Evolutionary conservation across 2,113 vertebrate species (phyloP).

Genomic region (Tachysurus fulvidraco): DNA sequence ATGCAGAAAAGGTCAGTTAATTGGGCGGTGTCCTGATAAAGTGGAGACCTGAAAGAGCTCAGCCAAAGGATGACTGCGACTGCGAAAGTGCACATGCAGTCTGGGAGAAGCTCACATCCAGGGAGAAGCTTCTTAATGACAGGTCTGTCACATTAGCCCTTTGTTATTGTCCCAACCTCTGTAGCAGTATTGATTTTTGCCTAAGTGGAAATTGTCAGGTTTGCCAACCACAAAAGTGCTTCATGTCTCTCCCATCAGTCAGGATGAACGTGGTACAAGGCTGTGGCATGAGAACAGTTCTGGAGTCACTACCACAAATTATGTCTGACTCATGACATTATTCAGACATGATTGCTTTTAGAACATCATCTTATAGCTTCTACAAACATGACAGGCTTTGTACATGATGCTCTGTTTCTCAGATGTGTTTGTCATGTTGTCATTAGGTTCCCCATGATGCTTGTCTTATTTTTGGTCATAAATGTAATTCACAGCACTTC

Average conservation of each 20-base stretch:
- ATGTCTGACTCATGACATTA: slow-evolving; percentile 11
- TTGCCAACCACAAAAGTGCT: slow-evolving; percentile 30
- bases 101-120: slow-evolving; percentile 6
- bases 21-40: slow-evolving; percentile 48
- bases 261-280: neutral
- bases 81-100: neutral
- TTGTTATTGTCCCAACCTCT: slow-evolving; percentile 35
- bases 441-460: slow-evolving; percentile 4
- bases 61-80: neutral
- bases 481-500: neutral
- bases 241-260: slow-evolving; percentile 19
- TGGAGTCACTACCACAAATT: neutral
- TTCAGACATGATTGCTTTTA: neutral
- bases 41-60: slow-evolving; percentile 28
- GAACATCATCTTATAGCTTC: neutral
- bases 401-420: neutral
- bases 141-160: slow-evolving; percentile 45
- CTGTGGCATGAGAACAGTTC: slow-evolving; percentile 4
- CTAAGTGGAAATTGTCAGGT: slow-evolving; percentile 44
- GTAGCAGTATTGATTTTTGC: slow-evolving; percentile 40
- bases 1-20: slow-evolving; percentile 39
- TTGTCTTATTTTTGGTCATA: slow-evolving; percentile 10
- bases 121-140: slow-evolving; percentile 40
- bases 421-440: slow-evolving; percentile 3
- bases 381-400: neutral